These are phyloP conservation scores for Oeneis ivallda DNA, from an alignment of 2,888 invertebrate species.

Conservation along the genomic window DNA sequence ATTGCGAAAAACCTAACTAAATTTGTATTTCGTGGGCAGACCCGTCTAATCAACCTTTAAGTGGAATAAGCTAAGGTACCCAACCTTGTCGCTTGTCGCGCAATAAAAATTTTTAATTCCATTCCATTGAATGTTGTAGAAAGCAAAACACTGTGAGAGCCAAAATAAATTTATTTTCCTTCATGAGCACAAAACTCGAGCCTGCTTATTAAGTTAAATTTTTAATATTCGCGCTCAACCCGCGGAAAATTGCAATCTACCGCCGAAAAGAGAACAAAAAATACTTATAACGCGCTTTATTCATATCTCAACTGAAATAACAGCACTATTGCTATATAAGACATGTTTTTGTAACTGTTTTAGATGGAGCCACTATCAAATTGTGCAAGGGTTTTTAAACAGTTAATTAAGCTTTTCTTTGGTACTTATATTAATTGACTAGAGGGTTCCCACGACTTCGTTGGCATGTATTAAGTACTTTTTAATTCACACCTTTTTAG, in stretches of 20 bases:
- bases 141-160: slow-evolving; percentile 34
- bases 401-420: too few relatives aligned
- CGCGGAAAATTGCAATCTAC: slow-evolving; percentile 77
- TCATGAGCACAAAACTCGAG: slow-evolving; percentile 40
- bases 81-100: too few relatives aligned
- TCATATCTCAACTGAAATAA: slow-evolving; percentile 31
- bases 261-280: slow-evolving; percentile 49
- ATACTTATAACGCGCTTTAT: slow-evolving; percentile 28
- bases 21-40: too few relatives aligned
- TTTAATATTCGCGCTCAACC: slow-evolving; percentile 76
- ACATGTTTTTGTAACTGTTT: background rate
- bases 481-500: too few relatives aligned
- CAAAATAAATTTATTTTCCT: slow-evolving; percentile 44
- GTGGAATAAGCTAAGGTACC: too few relatives aligned
- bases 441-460: too few relatives aligned
- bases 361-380: background rate
- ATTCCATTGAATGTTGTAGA: slow-evolving; percentile 23
- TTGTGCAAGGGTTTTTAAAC: background rate
- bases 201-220: slow-evolving; percentile 78
- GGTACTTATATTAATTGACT: too few relatives aligned
- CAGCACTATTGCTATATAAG: too few relatives aligned
- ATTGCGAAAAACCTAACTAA: too few relatives aligned
- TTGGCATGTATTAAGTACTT: too few relatives aligned
- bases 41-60: too few relatives aligned
- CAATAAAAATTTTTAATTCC: too few relatives aligned